phyloP scores from a whole-genome alignment of 2,113 vertebrate species.

The Saguinus imperator region DNA sequence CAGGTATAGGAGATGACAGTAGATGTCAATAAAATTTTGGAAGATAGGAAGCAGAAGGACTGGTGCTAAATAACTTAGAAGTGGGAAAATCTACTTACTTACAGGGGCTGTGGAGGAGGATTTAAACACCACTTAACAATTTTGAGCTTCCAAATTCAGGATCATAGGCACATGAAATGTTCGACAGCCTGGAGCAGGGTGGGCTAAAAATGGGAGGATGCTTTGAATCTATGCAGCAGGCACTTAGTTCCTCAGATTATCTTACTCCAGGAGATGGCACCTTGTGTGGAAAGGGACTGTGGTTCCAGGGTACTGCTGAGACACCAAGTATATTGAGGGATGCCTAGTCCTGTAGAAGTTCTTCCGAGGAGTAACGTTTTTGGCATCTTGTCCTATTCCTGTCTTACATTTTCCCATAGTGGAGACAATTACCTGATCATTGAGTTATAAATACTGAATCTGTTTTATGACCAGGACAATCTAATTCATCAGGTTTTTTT shows the following conservation, averaged over 20 bases:
- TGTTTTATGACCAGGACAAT: neutral
- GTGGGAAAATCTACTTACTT: neutral
- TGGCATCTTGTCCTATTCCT: neutral
- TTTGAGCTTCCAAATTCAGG: slow-evolving; percentile 1
- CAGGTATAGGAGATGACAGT: neutral
- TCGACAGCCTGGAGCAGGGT: neutral
- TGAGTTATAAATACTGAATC: neutral
- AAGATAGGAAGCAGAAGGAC: neutral
- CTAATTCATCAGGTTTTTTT: neutral
- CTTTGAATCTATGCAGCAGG: neutral
- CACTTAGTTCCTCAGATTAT: neutral
- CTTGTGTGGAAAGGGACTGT: neutral
- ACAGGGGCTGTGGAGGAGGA: neutral
- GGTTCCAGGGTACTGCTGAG: neutral
- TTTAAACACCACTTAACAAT: neutral
- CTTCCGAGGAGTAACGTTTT: neutral
- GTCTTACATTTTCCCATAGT: neutral
- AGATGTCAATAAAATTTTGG: slow-evolving; percentile 21
- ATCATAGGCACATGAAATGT: neutral
- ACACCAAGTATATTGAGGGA: neutral
- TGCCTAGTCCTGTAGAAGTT: neutral
- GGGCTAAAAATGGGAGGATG: neutral
- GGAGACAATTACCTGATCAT: neutral
- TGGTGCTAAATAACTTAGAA: neutral
- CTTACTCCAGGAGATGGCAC: neutral